Conservation (phyloP, 2,888 invertebrate species). For the Lamellibrachia satsuma region DNA sequence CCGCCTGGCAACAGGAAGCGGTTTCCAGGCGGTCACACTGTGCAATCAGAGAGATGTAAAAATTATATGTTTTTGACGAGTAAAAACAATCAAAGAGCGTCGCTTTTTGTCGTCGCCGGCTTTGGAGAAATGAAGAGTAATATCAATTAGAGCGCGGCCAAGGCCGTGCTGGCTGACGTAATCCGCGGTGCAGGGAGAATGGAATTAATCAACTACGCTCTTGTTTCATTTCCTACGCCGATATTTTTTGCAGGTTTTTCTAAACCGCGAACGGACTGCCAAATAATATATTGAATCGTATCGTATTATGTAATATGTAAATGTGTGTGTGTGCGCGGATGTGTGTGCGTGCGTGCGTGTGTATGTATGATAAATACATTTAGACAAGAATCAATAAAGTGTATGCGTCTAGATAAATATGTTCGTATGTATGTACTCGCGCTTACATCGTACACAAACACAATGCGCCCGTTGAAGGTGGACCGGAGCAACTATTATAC, state of each 20-base stretch:
- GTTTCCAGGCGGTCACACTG: not conserved
- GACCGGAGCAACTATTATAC: not conserved
- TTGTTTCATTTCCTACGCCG: not conserved
- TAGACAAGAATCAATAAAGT: not conserved
- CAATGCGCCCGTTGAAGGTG: not conserved
- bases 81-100: not conserved
- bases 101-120: not conserved
- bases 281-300: not conserved
- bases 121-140: not conserved
- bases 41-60: not conserved
- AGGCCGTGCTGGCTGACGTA: not conserved
- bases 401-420: not conserved
- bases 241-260: conserved; percentile 6
- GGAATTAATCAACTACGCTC: not conserved
- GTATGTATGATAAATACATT: no score
- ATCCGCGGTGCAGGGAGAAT: not conserved
- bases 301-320: not conserved
- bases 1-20: not conserved
- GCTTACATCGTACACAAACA: not conserved
- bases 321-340: no score
- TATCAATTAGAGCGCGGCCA: not conserved
- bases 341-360: no score
- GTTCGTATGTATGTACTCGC: not conserved
- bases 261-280: not conserved
- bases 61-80: not conserved